Evolutionary conservation across 2,888 invertebrate species (phyloP).

Genomic region (Heteropelma amictum): DNA sequence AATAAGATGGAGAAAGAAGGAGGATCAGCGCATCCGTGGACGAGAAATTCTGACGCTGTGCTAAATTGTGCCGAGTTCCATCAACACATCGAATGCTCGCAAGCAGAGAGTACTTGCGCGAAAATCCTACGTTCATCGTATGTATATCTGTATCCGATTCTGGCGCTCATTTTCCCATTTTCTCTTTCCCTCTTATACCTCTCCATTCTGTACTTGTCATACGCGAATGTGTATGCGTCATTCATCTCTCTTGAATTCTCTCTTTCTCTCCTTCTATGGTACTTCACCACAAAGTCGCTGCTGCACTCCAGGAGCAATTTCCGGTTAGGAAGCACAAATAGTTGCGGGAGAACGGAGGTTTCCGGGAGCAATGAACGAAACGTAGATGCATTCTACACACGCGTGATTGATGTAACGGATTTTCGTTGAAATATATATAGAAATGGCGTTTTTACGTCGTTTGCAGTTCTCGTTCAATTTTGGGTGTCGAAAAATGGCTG

Average conservation of each 20-base stretch:
- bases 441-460: no score
- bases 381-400: not conserved
- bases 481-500: no score
- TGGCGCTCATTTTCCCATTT: not conserved
- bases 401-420: no score
- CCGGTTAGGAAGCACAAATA: slow-evolving; percentile 40
- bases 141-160: not conserved
- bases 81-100: slow-evolving; percentile 38
- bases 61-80: slow-evolving; percentile 15
- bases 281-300: slow-evolving; percentile 27
- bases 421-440: no score
- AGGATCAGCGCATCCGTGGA: not conserved
- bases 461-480: no score
- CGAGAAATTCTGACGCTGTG: not conserved
- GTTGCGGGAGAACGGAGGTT: slow-evolving; percentile 29
- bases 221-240: not conserved
- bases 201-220: no score
- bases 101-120: not conserved
- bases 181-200: not conserved
- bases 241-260: not conserved
- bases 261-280: not conserved
- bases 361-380: slow-evolving; percentile 43
- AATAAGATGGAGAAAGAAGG: not conserved
- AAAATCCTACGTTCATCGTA: not conserved
- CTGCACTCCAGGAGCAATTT: slow-evolving; percentile 43